Evolutionary conservation across 64 coral and sea anemone genomes (phyloP).

Genomic region (Trachythela sp.): DNA sequence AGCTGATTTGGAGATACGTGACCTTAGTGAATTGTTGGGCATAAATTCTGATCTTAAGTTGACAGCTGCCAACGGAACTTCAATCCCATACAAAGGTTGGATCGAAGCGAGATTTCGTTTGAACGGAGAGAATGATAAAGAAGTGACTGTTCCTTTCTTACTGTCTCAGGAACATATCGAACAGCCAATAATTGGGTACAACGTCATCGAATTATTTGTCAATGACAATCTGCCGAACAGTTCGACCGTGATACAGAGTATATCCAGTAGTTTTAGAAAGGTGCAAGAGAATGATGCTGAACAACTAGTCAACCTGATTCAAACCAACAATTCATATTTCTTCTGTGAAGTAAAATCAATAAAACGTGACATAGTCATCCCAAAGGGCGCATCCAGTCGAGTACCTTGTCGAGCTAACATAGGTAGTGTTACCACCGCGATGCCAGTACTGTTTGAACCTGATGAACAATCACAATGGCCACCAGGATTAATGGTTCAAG

Average conservation of each 20-base stretch:
- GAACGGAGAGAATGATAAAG: neutral
- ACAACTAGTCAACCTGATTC: neutral
- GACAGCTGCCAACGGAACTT: neutral
- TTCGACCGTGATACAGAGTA: neutral
- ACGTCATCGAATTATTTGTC: conserved; percentile 15
- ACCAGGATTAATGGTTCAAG: conserved; percentile 29
- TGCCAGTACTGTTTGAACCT: conserved; percentile 18
- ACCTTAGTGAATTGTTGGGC: neutral
- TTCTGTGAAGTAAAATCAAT: neutral
- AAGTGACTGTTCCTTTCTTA: neutral
- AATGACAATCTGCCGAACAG: neutral
- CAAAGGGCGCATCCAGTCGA: neutral
- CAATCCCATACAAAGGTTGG: conserved; percentile 7
- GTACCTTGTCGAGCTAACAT: conserved; percentile 12
- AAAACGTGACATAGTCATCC: conserved; percentile 10
- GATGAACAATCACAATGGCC: conserved; percentile 38
- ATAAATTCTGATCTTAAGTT: neutral
- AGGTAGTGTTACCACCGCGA: neutral
- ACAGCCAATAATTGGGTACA: neutral
- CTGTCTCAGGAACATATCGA: neutral
- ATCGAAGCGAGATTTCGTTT: conserved; percentile 5
- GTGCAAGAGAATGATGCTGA: neutral
- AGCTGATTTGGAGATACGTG: neutral
- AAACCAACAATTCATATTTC: neutral
- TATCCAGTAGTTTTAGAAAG: neutral